Base-by-base conservation (phyloP, 1,140 invertebrate species). In the Lordiphosa collinella region DNA sequence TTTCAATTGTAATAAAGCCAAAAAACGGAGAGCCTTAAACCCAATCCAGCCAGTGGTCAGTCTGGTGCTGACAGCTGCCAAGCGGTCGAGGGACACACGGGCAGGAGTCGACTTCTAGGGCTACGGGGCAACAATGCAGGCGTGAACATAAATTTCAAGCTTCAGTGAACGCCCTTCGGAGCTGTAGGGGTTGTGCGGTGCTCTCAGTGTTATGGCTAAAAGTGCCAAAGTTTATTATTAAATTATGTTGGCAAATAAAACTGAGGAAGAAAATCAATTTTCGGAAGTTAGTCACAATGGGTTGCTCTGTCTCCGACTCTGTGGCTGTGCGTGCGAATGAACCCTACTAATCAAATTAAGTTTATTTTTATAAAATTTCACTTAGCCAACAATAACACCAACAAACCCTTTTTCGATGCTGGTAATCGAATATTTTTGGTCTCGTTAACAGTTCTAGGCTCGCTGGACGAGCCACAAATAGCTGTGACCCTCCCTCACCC, bases 211-310 rank as follows among this genome's bases (percentile, higher is more conserved):
- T 65, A 66, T 74, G 70, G 76, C 71, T 63, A 76, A 80, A 82
- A 80, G 76, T 80, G 76, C 76, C 76, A 82, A 82, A 80, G 76
- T 80, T 80, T 80, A 80, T 82, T 80, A 80, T 80, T 82, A 82
- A 80, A 82, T 80, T 71, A 76, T 82, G 76, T 71, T 82, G 71
- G 60, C 78, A 69, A 82, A 80, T 80, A 82, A 82, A 82, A 82
- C 71, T 75, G 66, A 67, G 67, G 57, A 80, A 82, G 61, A 35
- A 71, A 82, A 80, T 80, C 76, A 80, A 80, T 80, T 82, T 68
- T 76, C 35, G 47, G 29, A 52, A 55, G 52, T 59, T 76, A 60
- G 46, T 65, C 52, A 57, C 51, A 66, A 67, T 68, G 63, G 38
- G 29, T 32, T 54, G 38, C 13, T 44, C 22, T 18, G 6, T 37